phyloP scores from a whole-genome alignment of 2,113 vertebrate genomes.

The Chaenogobius annularis region DNA sequence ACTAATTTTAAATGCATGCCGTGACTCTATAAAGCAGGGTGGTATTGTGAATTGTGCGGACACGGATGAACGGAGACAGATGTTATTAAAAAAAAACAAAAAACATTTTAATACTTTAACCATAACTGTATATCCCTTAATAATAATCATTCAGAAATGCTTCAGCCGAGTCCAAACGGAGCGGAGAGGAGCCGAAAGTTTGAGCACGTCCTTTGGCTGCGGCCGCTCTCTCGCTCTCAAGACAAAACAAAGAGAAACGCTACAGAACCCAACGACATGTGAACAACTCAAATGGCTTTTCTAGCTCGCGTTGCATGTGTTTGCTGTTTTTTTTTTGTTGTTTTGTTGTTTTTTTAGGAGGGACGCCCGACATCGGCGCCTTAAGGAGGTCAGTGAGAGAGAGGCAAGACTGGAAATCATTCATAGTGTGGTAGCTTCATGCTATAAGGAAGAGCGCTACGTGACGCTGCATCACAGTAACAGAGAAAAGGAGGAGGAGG shows the following conservation, averaged over 20 bases:
- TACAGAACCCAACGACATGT: constrained; percentile 44
- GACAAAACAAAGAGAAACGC: constrained; percentile 58
- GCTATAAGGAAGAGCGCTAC: constrained; percentile 66
- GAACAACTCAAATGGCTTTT: constrained; percentile 41
- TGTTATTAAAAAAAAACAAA: constrained; percentile 66
- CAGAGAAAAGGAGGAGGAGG: constrained; percentile 71
- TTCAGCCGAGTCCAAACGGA: constrained; percentile 42
- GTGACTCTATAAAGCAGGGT: neutral
- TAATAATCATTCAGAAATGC: constrained; percentile 62
- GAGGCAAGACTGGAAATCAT: constrained; percentile 75
- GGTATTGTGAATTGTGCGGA: neutral
- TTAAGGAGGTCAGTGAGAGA: constrained; percentile 72
- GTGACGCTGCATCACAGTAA: constrained; percentile 70
- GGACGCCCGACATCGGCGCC: constrained; percentile 49
- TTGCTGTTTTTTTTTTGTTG: too few relatives aligned
- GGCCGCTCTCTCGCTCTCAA: constrained; percentile 52
- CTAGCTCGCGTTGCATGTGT: constrained; percentile 28
- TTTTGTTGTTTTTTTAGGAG: too few relatives aligned
- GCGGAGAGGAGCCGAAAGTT: constrained; percentile 62
- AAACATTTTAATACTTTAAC: constrained; percentile 73
- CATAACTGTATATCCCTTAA: constrained; percentile 51
- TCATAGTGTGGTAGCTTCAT: constrained; percentile 70
- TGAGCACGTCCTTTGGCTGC: constrained; percentile 73
- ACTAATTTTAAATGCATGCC: too few relatives aligned
- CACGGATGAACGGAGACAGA: constrained; percentile 37